Evolutionary conservation across 2,797 vertebrate species (phyloP), one percentile per base, ranked within the genome.

Genomic region (Telmatherina bonti): DNA sequence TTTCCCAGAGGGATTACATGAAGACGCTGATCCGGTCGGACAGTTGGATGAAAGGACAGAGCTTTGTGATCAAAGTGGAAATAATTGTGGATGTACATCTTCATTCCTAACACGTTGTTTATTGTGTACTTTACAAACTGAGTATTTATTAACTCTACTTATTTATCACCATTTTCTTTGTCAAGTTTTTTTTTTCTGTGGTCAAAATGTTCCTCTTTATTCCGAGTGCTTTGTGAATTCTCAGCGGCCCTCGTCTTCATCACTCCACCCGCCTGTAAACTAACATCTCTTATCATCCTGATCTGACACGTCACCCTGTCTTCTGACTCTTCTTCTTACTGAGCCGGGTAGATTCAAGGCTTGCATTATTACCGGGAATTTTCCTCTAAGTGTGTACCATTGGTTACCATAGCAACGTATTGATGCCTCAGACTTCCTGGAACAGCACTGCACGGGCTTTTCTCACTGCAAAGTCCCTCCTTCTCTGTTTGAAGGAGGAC

Each of bases 371-470:
- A 13, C 5, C n/a, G 33, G 56, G 29, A 45, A 61, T 79, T 69
- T 47, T 41, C 51, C 15, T 36, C 9, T 1, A 29, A 33, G 62
- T 56, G 55, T 68, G 15, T 61, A 43, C 65, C 33, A 75, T 58
- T 49, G 7, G 66, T 71, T 56, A 41, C 72, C 69, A 43, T 24
- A 35, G 68, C 35, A 76, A 83, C 63, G 4, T 20, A 31, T 35
- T 29, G 62, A 77, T 57, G 65, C 64, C 79, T 78, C 74, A 64
- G 63, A 66, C 57, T 82, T 88, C 71, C 62, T 33, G 77, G 78
- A 84, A 81, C 72, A 24, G 54, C 59, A 47, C 54, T 29, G 70
- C 76, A 76, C 77, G 73, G 67, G 67, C 63, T 67, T 76, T 59
- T 43, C 36, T 80, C 65, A 68, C 53, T 22, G 12, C 18, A 26